Percentiles rank a stretch among this genome's conserved stretches.
Evolutionary conservation across 2,797 vertebrate species (phyloP).

Genomic region (Acridotheres tristis): DNA sequence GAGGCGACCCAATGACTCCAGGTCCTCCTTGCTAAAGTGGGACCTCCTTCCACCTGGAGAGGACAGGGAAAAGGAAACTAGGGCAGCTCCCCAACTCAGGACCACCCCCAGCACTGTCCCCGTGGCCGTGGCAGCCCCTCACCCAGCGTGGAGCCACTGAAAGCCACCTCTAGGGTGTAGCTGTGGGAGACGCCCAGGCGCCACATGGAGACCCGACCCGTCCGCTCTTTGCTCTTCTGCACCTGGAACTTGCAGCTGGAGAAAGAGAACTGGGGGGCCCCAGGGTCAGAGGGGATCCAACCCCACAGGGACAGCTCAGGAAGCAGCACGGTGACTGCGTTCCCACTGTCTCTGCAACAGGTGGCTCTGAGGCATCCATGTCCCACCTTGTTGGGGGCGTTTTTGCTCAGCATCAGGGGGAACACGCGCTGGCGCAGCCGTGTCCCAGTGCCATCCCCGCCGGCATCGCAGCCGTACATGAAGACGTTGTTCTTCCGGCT

Average conservation of each 20-base stretch:
- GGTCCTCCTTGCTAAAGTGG: conserved; percentile 86
- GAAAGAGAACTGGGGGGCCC: conserved; percentile 84
- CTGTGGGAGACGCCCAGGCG: conserved; percentile 89
- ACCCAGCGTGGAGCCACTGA: conserved; percentile 91
- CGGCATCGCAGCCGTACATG: conserved; percentile 88
- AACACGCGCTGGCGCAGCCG: conserved; percentile 85
- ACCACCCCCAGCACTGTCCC: accelerated
- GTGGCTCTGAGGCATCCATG: accelerated
- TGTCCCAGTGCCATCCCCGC: background rate
- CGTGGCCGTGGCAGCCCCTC: background rate
- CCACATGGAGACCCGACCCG: conserved; percentile 92
- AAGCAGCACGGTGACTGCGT: accelerated
- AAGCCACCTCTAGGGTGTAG: conserved; percentile 93
- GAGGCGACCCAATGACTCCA: conserved; percentile 86
- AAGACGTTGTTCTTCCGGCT: conserved; percentile 93
- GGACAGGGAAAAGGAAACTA: background rate
- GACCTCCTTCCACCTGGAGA: conserved; percentile 83
- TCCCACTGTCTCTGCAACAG: accelerated
- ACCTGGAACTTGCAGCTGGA: conserved; percentile 92
- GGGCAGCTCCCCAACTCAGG: background rate
- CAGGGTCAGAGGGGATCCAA: accelerated
- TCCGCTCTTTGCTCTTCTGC: conserved; percentile 92
- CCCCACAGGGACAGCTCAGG: accelerated
- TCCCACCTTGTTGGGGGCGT: conserved; percentile 86
- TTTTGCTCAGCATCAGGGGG: conserved; percentile 97